Conservation (phyloP, 2,888 invertebrate genomes). For the Blastobasis lacticolella region DNA sequence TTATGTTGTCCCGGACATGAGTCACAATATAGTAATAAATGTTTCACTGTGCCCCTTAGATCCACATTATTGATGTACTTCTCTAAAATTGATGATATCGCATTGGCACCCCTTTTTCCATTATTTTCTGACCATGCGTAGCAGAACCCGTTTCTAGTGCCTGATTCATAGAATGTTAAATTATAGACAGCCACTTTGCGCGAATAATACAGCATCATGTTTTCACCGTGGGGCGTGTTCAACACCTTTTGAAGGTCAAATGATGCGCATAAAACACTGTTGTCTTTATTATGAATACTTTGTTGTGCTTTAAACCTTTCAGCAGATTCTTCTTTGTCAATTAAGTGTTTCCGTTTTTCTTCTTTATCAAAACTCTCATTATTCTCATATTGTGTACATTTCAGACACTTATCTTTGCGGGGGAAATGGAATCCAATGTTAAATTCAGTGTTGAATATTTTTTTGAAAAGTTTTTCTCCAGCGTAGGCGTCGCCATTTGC, state of each 20-base stretch:
- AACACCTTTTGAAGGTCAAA: slow-evolving; percentile 14
- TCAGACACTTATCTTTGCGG: slow-evolving; percentile 11
- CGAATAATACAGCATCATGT: slow-evolving; percentile 17
- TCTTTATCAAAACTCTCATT: slow-evolving; percentile 2
- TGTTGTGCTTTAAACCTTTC: slow-evolving; percentile 11
- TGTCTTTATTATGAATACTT: slow-evolving; percentile 11
- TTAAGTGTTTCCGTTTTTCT: slow-evolving; percentile 10
- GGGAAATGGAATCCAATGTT: slow-evolving; percentile 14
- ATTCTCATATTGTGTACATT: slow-evolving; percentile 10
- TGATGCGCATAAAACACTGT: slow-evolving; percentile 9
- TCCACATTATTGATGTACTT: slow-evolving; percentile 15
- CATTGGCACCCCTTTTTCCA: slow-evolving; percentile 18
- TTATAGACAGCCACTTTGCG: slow-evolving; percentile 17
- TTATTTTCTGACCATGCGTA: slow-evolving; percentile 17
- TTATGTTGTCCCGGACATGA: slow-evolving; percentile 25
- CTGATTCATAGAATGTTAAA: slow-evolving; percentile 16
- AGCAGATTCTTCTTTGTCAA: slow-evolving; percentile 15
- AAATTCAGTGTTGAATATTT: slow-evolving; percentile 4
- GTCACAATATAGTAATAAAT: slow-evolving; percentile 15
- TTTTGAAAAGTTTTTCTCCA: not conserved
- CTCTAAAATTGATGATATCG: slow-evolving; percentile 12
- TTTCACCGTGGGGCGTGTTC: slow-evolving; percentile 16
- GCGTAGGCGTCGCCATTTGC: not conserved
- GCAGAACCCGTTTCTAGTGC: slow-evolving; percentile 14
- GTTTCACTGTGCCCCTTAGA: slow-evolving; percentile 10